Percentiles rank a stretch among this genome's conserved stretches.
Conservation (phyloP, 2,888 invertebrate species). For the Tenthredo scrophulariae region DNA sequence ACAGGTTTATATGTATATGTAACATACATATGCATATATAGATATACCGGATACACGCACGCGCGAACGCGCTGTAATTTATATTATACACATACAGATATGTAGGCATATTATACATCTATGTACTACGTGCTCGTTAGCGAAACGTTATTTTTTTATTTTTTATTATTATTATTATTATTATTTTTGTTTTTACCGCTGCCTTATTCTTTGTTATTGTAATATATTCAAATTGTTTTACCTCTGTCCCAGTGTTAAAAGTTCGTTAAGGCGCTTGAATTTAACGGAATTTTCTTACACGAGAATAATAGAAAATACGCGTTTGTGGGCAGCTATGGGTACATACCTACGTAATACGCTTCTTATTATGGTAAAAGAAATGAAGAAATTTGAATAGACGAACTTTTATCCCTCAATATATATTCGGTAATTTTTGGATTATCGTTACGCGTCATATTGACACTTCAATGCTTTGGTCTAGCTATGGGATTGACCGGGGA, state of each 20-base stretch:
- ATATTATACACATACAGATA: background rate
- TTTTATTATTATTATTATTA: too few species aligned
- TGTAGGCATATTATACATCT: constrained; percentile 7
- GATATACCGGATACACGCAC: constrained; percentile 39
- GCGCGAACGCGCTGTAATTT: constrained; percentile 25
- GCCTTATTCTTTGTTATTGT: constrained; percentile 29
- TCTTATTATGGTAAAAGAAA: background rate
- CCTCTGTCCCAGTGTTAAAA: background rate
- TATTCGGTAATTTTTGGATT: background rate
- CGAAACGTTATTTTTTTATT: constrained; percentile 1
- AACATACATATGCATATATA: background rate
- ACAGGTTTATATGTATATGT: background rate
- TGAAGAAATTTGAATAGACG: background rate
- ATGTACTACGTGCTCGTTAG: constrained; percentile 37
- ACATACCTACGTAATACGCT: background rate
- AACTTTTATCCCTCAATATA: background rate
- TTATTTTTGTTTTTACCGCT: background rate
- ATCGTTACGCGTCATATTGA: background rate
- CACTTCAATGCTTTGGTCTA: background rate
- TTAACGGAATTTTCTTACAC: background rate
- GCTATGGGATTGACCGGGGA: background rate
- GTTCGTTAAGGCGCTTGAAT: background rate
- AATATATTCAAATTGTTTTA: constrained; percentile 43
- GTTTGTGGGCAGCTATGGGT: background rate
- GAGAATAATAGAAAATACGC: background rate